Percentiles rank a stretch among this genome's conserved stretches.
phyloP scores from a whole-genome alignment of 2,888 invertebrate species.

The Nemoura dubitans region DNA sequence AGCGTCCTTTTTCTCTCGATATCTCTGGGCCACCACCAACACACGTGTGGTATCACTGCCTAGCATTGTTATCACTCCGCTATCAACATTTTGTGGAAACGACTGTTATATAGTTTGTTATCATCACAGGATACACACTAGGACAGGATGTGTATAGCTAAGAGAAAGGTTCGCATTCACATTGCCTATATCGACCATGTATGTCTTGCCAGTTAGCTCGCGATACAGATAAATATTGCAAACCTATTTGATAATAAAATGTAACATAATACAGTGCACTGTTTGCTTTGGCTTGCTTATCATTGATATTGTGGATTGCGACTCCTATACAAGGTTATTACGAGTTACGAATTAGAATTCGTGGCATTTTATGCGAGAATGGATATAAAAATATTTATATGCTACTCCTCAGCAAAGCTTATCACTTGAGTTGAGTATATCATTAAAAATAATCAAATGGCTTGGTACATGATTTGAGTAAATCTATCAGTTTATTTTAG shows the following conservation, averaged over 20 bases:
- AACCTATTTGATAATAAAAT: background rate
- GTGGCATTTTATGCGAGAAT: background rate
- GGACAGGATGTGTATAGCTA: constrained; percentile 16
- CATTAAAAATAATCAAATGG: background rate
- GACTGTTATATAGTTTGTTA: constrained; percentile 10
- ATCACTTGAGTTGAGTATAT: too few species aligned
- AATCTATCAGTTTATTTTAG: background rate
- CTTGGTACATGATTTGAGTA: background rate
- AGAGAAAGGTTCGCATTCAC: constrained; percentile 23
- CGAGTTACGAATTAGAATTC: background rate
- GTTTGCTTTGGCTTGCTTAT: background rate
- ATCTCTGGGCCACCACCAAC: background rate
- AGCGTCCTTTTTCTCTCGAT: background rate
- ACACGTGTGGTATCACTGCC: constrained; percentile 9
- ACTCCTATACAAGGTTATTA: background rate
- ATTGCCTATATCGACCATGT: constrained; percentile 9
- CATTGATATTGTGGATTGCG: background rate
- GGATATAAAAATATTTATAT: too few species aligned
- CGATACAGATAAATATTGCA: constrained; percentile 22
- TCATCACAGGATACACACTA: constrained; percentile 17
- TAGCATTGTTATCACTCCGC: constrained; percentile 22
- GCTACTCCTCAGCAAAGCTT: too few species aligned
- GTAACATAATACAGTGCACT: background rate
- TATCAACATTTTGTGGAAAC: constrained; percentile 24
- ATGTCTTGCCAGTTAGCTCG: background rate